Percentiles rank a stretch among this genome's conserved stretches.
phyloP scores from a whole-genome alignment of 2,888 invertebrate species.

The Acronicta alni region DNA sequence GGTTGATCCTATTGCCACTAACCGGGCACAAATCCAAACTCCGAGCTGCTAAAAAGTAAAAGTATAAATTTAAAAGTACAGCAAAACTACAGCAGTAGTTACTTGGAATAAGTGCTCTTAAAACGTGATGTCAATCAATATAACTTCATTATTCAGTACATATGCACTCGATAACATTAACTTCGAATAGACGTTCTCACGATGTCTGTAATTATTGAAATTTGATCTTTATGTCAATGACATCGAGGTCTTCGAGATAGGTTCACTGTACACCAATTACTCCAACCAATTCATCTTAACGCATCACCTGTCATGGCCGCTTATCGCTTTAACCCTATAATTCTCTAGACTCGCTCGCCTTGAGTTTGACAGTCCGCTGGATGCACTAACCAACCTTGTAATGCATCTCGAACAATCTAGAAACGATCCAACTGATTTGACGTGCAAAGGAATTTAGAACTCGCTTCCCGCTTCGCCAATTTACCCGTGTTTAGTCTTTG shows the following conservation, averaged over 20 bases:
- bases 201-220: too few relatives aligned
- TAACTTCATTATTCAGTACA: slow-evolving; percentile 12
- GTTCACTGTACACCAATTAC: slow-evolving; percentile 37
- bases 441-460: slow-evolving; percentile 39
- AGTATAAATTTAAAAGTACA: too few relatives aligned
- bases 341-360: slow-evolving; percentile 32
- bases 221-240: too few relatives aligned
- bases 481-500: slow-evolving; percentile 19
- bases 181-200: too few relatives aligned
- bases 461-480: slow-evolving; percentile 24
- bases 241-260: too few relatives aligned
- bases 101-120: too few relatives aligned
- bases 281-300: slow-evolving; percentile 33
- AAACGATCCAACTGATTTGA: slow-evolving; percentile 31
- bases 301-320: slow-evolving; percentile 30
- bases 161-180: slow-evolving; percentile 25
- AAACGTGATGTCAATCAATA: too few relatives aligned
- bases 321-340: slow-evolving; percentile 32
- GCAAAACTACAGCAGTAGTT: too few relatives aligned
- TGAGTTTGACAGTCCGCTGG: slow-evolving; percentile 38
- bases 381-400: slow-evolving; percentile 26
- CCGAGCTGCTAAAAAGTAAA: too few relatives aligned
- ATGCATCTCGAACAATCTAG: slow-evolving; percentile 35
- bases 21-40: too few relatives aligned
- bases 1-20: too few relatives aligned